Base-by-base conservation (phyloP, 2,888 invertebrate genomes). In the Stegophylla sp. region DNA sequence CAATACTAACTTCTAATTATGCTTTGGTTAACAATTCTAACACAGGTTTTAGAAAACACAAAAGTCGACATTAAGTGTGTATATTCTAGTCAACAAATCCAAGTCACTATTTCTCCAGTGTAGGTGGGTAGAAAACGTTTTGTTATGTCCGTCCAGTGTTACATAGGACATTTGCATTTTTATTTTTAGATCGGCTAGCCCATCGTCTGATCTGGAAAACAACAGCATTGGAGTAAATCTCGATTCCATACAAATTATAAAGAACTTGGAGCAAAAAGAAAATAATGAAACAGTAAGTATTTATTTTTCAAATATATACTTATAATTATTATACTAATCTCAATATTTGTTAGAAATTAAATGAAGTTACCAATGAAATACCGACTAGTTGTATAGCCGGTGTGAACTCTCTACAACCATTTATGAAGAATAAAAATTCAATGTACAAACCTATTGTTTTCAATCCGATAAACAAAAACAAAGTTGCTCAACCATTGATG, bases 361-460 rank as follows among this genome's bases (percentile, higher is more conserved):
- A 79, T 63, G 79, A 71, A 79, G 79, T 79, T 79, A 79, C 79
- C 79, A 79, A 34, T 51, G 79, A 79, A 79, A 34, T 67, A 63
- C 48, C 69, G 23, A 17, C 59, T 51, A 79, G n/a, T 34, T 61
- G 45, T 53, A 53, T 66, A 76, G 53, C 26, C n/a, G 51, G 71
- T 79, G 7, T 79, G 56, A 83, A 82, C 53, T 53, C 82, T 43
- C 69, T 86, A 45, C 87, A 87, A 83, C 87, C 87, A 45, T 87
- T 87, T 83, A 86, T 86, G 61, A 85, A 86, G 72, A 84, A 84
- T 41, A 84, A 85, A 83, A 86, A 86, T 64, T 61, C 69, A 71
- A 79, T 51, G 79, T 88, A 87, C 84, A 86, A 87, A 82, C 88
- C 88, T 43, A 88, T 88, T 83, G 85, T 86, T 61, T 88, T 88